These are phyloP conservation scores for Thaumetopoea pityocampa DNA, from an alignment of 1,140 invertebrate species.

Conservation along the genomic window DNA sequence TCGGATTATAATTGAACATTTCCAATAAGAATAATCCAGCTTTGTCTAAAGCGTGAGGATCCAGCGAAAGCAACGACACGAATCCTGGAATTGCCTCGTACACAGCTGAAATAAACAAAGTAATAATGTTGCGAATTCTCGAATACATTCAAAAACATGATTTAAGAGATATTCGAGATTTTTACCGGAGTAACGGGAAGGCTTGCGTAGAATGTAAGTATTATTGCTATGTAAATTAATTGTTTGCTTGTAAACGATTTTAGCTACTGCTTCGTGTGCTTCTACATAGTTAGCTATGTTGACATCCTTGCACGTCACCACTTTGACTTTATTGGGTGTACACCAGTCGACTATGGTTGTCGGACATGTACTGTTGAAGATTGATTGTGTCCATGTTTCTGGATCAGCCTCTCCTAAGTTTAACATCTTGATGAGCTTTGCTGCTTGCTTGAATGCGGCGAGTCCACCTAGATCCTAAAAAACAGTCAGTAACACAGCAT, in stretches of 20 bases:
- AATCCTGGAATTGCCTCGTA: slow-evolving; percentile 73
- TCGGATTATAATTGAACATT: slow-evolving; percentile 54
- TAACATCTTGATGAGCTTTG: slow-evolving; percentile 63
- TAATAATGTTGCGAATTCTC: slow-evolving; percentile 17
- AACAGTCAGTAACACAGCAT: slow-evolving; percentile 5
- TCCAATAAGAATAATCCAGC: slow-evolving; percentile 55
- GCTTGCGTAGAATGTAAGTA: slow-evolving; percentile 70
- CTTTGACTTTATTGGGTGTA: slow-evolving; percentile 64
- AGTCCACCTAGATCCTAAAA: slow-evolving; percentile 74
- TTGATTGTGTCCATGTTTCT: slow-evolving; percentile 74
- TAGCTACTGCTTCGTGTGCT: slow-evolving; percentile 77
- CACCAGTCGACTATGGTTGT: slow-evolving; percentile 74
- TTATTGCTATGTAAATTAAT: slow-evolving; percentile 71
- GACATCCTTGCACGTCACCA: slow-evolving; percentile 77
- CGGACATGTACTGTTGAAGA: slow-evolving; percentile 75
- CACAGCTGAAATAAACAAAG: slow-evolving; percentile 54
- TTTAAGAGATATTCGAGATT: neutral
- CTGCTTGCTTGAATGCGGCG: slow-evolving; percentile 71
- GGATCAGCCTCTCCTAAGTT: slow-evolving; percentile 68
- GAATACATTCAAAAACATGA: slow-evolving; percentile 5
- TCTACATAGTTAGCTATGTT: slow-evolving; percentile 75
- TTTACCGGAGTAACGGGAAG: slow-evolving; percentile 77
- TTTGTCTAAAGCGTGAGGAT: slow-evolving; percentile 56
- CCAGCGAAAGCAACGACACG: slow-evolving; percentile 67
- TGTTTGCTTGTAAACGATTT: slow-evolving; percentile 72